phyloP scores from a whole-genome alignment of 2,113 vertebrate species.

The Ellobius talpinus region DNA sequence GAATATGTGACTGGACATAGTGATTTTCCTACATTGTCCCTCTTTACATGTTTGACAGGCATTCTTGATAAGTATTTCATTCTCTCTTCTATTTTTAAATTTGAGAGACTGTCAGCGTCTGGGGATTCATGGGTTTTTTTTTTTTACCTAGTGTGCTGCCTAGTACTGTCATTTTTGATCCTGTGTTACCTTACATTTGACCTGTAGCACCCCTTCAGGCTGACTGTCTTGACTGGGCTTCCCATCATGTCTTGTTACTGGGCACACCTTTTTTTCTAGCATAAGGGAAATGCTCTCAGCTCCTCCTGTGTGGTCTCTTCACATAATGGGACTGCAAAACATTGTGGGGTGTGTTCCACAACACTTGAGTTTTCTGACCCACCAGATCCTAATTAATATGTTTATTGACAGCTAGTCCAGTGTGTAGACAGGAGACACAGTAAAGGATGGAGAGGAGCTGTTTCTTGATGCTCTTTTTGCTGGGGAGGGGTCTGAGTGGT shows the following conservation, averaged over 20 bases:
- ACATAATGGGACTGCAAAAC: not conserved
- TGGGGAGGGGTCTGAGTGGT: too few species aligned
- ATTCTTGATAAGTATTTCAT: not conserved
- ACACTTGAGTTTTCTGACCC: not conserved
- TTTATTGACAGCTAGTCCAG: not conserved
- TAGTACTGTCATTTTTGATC: not conserved
- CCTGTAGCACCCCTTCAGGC: not conserved
- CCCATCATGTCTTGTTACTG: not conserved
- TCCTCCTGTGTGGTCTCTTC: fast-evolving
- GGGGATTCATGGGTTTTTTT: fast-evolving
- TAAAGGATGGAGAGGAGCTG: not conserved
- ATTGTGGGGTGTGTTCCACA: not conserved
- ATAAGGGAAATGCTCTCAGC: not conserved
- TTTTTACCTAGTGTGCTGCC: too few species aligned
- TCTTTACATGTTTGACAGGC: not conserved
- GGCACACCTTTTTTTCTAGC: not conserved
- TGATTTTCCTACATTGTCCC: not conserved
- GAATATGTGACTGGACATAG: not conserved
- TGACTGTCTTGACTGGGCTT: not conserved
- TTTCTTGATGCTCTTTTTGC: not conserved
- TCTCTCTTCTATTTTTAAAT: not conserved
- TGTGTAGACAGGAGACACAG: not conserved
- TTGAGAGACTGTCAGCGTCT: too few species aligned
- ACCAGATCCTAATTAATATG: not conserved
- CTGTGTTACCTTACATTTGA: not conserved